phyloP scores from a whole-genome alignment of 92 coral and sea anemone genomes.

The Phenganax subtilis region DNA sequence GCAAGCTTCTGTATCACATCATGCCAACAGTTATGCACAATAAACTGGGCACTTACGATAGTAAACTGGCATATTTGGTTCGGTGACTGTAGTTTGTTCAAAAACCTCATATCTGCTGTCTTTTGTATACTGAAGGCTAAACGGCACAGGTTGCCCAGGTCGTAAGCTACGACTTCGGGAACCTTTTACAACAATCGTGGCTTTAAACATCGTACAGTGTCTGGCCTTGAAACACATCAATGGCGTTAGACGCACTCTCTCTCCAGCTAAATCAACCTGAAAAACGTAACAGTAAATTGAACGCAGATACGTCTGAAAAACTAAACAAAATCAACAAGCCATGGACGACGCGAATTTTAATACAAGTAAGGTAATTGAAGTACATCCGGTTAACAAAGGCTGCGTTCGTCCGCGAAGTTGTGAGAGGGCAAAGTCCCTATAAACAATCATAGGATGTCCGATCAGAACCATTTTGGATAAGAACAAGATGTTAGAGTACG shows the following conservation, averaged over 20 bases:
- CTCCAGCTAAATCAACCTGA: conserved; percentile 25
- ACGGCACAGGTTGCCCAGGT: conserved; percentile 26
- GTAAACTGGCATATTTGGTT: conserved; percentile 37
- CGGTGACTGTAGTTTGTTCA: neutral
- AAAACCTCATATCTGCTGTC: neutral
- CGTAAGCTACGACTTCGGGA: neutral
- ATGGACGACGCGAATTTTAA: neutral
- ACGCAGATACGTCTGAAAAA: neutral
- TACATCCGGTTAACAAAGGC: no score
- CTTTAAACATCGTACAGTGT: conserved; percentile 23
- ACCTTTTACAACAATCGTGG: conserved; percentile 5
- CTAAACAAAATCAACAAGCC: neutral
- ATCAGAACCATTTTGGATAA: no score
- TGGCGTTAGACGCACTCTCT: conserved; percentile 1
- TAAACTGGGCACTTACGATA: conserved; percentile 29
- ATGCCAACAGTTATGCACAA: no score
- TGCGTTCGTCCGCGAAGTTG: no score
- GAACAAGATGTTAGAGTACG: no score
- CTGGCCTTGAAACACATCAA: neutral
- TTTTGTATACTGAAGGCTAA: conserved; percentile 17
- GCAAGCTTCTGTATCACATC: no score
- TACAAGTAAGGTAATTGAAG: no score
- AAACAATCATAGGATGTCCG: no score
- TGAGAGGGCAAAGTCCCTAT: no score
- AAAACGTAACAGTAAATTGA: neutral